Percentiles rank a stretch among this genome's conserved stretches.
Conservation (phyloP, 2,113 vertebrate genomes). For the Hyla sarda region DNA sequence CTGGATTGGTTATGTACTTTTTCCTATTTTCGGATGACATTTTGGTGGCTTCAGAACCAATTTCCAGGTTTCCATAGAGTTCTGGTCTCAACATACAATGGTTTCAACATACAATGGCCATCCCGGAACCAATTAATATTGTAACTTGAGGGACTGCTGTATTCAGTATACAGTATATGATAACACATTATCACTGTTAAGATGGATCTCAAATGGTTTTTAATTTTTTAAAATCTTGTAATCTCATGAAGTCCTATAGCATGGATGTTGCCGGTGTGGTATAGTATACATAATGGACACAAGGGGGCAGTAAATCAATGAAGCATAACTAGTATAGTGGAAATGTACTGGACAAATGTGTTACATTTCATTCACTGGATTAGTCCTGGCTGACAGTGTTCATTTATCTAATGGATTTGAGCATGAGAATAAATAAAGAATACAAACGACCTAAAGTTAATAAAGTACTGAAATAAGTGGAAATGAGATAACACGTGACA, state of each 20-base stretch:
- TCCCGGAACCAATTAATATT: no score
- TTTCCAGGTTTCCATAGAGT: no score
- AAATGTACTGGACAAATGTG: not conserved
- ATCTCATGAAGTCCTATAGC: not conserved
- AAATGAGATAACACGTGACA: not conserved
- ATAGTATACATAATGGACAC: constrained; percentile 42
- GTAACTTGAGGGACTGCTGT: no score
- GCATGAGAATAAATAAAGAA: not conserved
- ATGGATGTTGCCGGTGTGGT: not conserved
- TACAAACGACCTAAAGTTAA: not conserved
- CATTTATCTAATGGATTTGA: not conserved
- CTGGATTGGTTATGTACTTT: no score
- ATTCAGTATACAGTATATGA: no score
- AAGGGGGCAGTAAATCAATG: constrained; percentile 54
- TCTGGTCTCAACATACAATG: no score
- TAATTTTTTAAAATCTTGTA: no score
- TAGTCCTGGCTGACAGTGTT: not conserved
- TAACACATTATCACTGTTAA: no score
- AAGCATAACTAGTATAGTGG: constrained; percentile 38
- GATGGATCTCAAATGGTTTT: no score
- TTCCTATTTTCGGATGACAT: no score
- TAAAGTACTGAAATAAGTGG: not conserved
- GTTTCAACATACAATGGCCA: no score
- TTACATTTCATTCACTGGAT: no score
- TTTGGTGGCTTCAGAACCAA: not conserved